Evolutionary conservation across 2,888 invertebrate species (phyloP).

Genomic region (Venustoraphidia nigricollis): DNA sequence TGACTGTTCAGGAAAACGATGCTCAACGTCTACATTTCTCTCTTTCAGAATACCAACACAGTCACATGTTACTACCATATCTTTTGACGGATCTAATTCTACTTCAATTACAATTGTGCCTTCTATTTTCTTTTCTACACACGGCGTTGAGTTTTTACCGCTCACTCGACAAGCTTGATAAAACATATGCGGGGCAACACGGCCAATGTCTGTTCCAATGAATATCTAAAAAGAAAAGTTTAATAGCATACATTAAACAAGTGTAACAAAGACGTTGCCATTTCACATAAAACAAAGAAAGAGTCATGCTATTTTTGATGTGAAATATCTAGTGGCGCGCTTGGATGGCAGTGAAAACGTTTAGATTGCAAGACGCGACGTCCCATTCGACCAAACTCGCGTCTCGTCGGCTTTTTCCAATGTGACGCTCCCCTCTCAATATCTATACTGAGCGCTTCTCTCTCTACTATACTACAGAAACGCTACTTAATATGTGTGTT

Average conservation of each 20-base stretch:
- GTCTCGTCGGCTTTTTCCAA: no score
- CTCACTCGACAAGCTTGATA: constrained; percentile 94
- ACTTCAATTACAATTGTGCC: constrained; percentile 92
- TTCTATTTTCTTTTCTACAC: constrained; percentile 76
- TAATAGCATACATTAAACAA: background rate
- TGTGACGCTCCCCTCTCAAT: no score
- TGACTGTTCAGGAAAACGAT: constrained; percentile 71
- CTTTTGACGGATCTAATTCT: constrained; percentile 73
- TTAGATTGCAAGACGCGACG: no score
- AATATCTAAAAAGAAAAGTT: constrained; percentile 40
- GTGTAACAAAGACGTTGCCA: background rate
- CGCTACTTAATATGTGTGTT: no score
- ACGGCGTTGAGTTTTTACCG: constrained; percentile 91
- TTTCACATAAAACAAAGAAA: constrained; percentile 1
- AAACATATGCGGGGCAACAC: constrained; percentile 89
- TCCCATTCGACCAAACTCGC: no score
- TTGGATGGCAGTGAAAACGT: no score
- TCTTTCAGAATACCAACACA: constrained; percentile 95
- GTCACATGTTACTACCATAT: constrained; percentile 88
- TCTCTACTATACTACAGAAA: no score
- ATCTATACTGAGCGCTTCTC: no score
- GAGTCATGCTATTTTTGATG: background rate
- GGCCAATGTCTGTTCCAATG: constrained; percentile 83
- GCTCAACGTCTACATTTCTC: constrained; percentile 89
- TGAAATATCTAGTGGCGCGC: background rate